A percentile compares a stretch with the other conserved stretches of the same genome.
Evolutionary conservation across 2,113 vertebrate genomes (phyloP).

Genomic region (Mirounga angustirostris): DNA sequence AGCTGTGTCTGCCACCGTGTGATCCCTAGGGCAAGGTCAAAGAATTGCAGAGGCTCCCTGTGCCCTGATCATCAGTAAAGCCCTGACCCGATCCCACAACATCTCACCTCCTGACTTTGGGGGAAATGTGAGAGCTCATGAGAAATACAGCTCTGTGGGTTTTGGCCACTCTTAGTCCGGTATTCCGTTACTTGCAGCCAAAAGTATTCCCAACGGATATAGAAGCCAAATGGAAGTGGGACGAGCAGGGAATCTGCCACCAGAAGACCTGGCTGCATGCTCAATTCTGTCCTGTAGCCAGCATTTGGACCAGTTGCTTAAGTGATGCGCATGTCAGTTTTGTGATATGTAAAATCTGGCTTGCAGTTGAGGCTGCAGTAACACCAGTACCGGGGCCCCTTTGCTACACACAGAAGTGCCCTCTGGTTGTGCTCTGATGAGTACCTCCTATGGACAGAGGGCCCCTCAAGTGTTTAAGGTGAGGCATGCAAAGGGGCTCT

Average conservation of each 20-base stretch:
- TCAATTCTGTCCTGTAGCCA: background rate
- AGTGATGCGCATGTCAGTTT: background rate
- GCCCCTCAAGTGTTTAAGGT: accelerated
- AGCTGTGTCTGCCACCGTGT: background rate
- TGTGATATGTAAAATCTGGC: background rate
- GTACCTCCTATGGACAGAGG: background rate
- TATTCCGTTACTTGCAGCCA: background rate
- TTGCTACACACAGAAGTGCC: background rate
- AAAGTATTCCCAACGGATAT: background rate
- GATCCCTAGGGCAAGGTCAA: background rate
- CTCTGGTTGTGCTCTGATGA: background rate
- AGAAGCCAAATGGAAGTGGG: background rate
- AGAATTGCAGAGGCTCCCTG: background rate
- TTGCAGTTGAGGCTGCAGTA: background rate
- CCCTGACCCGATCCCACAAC: background rate
- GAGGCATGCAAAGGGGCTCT: background rate
- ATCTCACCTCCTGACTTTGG: background rate
- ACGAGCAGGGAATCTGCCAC: background rate
- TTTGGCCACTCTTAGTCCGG: background rate
- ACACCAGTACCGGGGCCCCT: background rate
- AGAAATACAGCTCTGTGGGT: accelerated
- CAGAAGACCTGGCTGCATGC: background rate
- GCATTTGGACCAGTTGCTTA: background rate
- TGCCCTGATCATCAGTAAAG: too few species aligned
- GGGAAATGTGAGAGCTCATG: background rate